Conservation (phyloP, 2,888 invertebrate species). For the Chloroclystis v-ata region DNA sequence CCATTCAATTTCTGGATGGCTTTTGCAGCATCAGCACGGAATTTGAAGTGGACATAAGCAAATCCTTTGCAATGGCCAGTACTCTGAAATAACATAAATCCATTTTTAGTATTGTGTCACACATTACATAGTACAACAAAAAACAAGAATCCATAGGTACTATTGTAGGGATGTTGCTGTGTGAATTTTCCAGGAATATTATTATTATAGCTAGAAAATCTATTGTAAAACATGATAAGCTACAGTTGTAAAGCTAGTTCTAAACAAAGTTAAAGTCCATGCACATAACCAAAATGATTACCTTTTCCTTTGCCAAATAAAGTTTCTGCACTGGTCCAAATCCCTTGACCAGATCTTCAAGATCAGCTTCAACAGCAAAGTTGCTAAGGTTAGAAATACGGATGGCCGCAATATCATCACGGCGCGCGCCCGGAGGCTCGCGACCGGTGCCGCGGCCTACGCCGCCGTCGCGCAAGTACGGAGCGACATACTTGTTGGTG, state of each 20-base stretch:
- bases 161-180: too few species aligned
- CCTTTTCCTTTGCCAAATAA: slow-evolving; percentile 96
- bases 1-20: slow-evolving; percentile 94
- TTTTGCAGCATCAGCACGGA: slow-evolving; percentile 91
- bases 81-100: slow-evolving; percentile 63
- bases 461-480: slow-evolving; percentile 92
- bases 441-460: slow-evolving; percentile 82
- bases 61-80: slow-evolving; percentile 96
- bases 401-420: slow-evolving; percentile 93
- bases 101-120: too few species aligned
- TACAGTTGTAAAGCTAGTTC: background rate
- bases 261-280: too few species aligned
- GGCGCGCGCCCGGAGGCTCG: slow-evolving; percentile 82
- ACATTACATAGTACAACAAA: too few species aligned
- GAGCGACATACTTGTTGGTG: slow-evolving; percentile 89
- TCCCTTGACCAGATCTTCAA: slow-evolving; percentile 95
- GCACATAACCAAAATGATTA: slow-evolving; percentile 24
- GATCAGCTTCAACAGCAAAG: slow-evolving; percentile 95
- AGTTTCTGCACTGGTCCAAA: slow-evolving; percentile 96
- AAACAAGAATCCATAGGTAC: too few species aligned
- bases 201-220: too few species aligned
- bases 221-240: too few species aligned
- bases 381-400: slow-evolving; percentile 98
- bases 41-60: slow-evolving; percentile 98
- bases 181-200: too few species aligned